Evolutionary conservation across 2,888 invertebrate genomes (phyloP), one percentile per base, ranked within the genome.

Genomic region (Argyra leucocephala): DNA sequence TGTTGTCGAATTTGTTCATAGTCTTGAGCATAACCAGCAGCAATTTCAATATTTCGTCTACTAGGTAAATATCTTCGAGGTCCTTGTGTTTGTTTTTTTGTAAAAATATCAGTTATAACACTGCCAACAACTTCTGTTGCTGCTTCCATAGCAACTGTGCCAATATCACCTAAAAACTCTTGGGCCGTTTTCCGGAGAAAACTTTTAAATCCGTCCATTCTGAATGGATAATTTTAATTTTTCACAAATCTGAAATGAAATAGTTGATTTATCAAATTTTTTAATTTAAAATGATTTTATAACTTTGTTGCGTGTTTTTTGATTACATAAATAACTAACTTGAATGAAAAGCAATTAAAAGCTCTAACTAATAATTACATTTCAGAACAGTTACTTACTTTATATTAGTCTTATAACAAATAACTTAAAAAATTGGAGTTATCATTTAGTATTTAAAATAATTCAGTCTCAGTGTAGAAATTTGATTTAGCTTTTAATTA

Each of bases 1-100:
- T 88, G 83, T 65, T 88, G 85, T 59, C 87, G 80, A 60, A 91
- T 76, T 67, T 83, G 79, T 69, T 86, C 81, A 74, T 86, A 91
- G 73, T 87, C 87, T 77, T 82, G 83, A 12, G 82, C 80, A 62
- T 79, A 79, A n/a, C 81, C 81, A 61, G 75, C 78, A 12, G 81
- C 61, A 21, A 86, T 85, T 86, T 85, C 86, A 73, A 86, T 85
- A 73, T 85, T 84, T 76, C 84, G 83, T 70, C 86, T 83, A 73
- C 85, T 85, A 0, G 86, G 86, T 71, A 87, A 76, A 66, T 83
- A 81, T 69, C 85, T 78, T 76, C 84, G 85, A 71, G 83, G 81
- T 73, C 85, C 85, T 2, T 83, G 2, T 22, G 22, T 83, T 68
- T 83, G 82, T 68, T 83, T 84, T 76, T 85, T 86, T 69, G 84